Conservation (phyloP, 2,113 vertebrate species). For the Amphilophus citrinellus region DNA sequence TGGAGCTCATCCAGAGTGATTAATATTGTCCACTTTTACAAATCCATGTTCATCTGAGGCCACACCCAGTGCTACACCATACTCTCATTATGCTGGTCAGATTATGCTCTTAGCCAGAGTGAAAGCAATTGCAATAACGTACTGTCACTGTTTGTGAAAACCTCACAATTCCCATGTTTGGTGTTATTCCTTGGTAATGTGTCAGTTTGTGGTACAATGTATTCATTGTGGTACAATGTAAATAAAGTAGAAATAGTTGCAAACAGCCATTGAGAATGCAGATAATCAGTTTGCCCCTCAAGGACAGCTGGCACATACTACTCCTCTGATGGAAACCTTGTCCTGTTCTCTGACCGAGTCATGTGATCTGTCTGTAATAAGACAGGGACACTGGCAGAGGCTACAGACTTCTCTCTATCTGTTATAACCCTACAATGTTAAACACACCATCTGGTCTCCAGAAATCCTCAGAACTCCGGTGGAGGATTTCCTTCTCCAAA, state of each 20-base stretch:
- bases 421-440: neutral
- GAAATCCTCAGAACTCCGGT: neutral
- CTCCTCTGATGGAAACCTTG: neutral
- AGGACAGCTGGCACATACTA: neutral
- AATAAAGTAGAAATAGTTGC: neutral
- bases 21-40: constrained; percentile 5
- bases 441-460: constrained; percentile 11
- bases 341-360: constrained; percentile 4
- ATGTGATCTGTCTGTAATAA: neutral
- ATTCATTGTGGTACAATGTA: neutral
- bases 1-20: constrained; percentile 1
- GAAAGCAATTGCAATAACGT: neutral
- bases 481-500: neutral
- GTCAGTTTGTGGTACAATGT: neutral
- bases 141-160: neutral
- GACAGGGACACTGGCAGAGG: neutral
- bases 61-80: neutral
- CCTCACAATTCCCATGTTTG: neutral
- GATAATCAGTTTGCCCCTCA: neutral
- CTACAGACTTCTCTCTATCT: neutral
- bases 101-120: neutral
- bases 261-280: neutral
- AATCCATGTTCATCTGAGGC: neutral
- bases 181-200: neutral
- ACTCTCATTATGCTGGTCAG: neutral